phyloP scores from a whole-genome alignment of 1,140 invertebrate genomes.

The Spodoptera frugiperda region DNA sequence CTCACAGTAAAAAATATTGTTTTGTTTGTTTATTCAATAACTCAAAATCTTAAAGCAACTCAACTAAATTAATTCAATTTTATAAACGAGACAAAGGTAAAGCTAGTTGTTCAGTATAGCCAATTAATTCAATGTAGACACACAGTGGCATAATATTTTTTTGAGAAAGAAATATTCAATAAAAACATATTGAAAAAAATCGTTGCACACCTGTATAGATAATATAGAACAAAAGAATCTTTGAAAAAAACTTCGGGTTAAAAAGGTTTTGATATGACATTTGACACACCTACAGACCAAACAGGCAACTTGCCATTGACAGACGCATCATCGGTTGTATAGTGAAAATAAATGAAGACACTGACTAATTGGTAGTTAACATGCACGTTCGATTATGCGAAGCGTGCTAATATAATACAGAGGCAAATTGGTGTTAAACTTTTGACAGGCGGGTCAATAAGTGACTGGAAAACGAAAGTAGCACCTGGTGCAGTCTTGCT shows the following conservation, averaged over 20 bases:
- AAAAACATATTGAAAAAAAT: background rate
- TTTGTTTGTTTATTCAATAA: background rate
- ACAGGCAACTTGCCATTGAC: slow-evolving; percentile 46
- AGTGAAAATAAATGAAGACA: slow-evolving; percentile 53
- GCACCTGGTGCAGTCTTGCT: slow-evolving; percentile 33
- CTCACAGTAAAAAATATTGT: slow-evolving; percentile 4
- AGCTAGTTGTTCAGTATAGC: background rate
- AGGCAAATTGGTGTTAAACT: slow-evolving; percentile 48
- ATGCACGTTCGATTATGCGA: slow-evolving; percentile 49
- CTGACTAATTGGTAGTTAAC: slow-evolving; percentile 55
- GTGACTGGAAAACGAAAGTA: slow-evolving; percentile 42
- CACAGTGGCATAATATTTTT: background rate
- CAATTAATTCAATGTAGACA: slow-evolving; percentile 11
- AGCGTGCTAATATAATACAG: slow-evolving; percentile 48
- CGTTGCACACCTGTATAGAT: too few relatives aligned
- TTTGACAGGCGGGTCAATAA: slow-evolving; percentile 52
- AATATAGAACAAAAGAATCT: slow-evolving; percentile 32
- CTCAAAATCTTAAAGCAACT: background rate
- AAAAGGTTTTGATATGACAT: slow-evolving; percentile 40
- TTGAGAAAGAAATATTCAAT: background rate
- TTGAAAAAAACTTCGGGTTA: background rate
- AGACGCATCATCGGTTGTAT: slow-evolving; percentile 37
- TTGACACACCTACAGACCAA: slow-evolving; percentile 51
- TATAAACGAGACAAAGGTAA: background rate
- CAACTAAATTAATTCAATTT: background rate